Conservation (phyloP, 2,888 invertebrate species). For the Nipponacmea schrenckii region DNA sequence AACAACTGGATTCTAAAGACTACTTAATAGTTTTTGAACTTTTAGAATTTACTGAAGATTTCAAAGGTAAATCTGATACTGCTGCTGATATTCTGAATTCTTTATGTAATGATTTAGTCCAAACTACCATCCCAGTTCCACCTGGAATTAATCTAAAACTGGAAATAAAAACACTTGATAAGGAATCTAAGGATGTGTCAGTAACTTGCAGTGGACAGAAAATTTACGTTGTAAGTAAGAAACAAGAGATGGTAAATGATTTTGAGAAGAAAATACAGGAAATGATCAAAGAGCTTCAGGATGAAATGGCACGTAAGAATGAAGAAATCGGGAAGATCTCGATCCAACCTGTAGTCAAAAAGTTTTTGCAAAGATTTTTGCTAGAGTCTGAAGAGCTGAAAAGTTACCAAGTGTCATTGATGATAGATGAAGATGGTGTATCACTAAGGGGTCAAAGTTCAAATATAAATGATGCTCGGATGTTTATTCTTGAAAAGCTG, state of each 20-base stretch:
- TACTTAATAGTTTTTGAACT: not conserved
- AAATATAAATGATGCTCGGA: not conserved
- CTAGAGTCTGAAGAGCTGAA: not conserved
- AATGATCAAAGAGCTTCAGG: not conserved
- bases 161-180: not conserved
- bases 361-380: not conserved
- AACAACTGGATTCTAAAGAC: not conserved
- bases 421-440: not conserved
- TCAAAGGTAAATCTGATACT: not conserved
- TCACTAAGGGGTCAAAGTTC: not conserved
- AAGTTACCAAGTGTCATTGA: not conserved
- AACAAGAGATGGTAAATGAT: not conserved
- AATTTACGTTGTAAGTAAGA: not conserved
- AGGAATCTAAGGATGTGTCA: not conserved
- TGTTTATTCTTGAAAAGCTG: not conserved
- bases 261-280: not conserved
- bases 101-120: not conserved
- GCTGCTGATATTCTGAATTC: not conserved
- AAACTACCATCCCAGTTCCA: not conserved
- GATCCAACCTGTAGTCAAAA: not conserved
- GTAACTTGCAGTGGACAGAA: not conserved
- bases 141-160: not conserved
- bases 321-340: not conserved
- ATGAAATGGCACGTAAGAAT: not conserved
- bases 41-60: not conserved